Evolutionary conservation across 2,888 invertebrate species (phyloP), one percentile per base, ranked within the genome.

Genomic region (Ennomos quercinarius): DNA sequence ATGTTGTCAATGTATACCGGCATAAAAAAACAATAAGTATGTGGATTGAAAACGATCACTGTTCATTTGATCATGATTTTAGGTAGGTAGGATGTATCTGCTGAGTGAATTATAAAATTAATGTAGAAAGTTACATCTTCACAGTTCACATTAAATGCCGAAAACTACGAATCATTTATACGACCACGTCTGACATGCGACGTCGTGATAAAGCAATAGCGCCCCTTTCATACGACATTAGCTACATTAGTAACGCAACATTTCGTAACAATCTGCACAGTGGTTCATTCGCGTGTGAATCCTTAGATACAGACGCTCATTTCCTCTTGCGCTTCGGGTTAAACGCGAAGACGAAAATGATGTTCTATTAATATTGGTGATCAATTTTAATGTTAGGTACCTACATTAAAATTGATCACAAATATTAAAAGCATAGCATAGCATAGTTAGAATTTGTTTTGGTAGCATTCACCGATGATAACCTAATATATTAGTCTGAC

Each of bases 201-300:
- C 79, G 79, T 80, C 78, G 77, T 81, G 86, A 91, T 91, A 90
- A 86, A 85, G 83, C 85, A 84, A 87, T 85, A 86, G 83, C 82
- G 78, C 86, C 87, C 89, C 88, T 91, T 91, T 92, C 86, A 91
- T 92, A 91, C 88, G 83, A 92, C 91, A 92, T 92, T 92, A 91
- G 87, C 72, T 88, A 81, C 91, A 88, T 92, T 92, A 92, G 89
- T 90, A 80, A 89, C 91, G 87, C 84, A 89, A 91, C 92, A 91
- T 92, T 91, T 90, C 89, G 85, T 83, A 82, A 89, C 91, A 91
- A 92, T 92, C 92, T 91, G 92, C 83, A 81, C 83, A 70, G 75
- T 74, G 72, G 82, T 76, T 80, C 90, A 84, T 71, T 88, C 84
- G 89, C 85, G 90, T 91, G 91, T 92, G 90, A 92, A 91, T 92